Base-by-base conservation (phyloP, 2,797 vertebrate genomes). In the Smutsia gigantea region DNA sequence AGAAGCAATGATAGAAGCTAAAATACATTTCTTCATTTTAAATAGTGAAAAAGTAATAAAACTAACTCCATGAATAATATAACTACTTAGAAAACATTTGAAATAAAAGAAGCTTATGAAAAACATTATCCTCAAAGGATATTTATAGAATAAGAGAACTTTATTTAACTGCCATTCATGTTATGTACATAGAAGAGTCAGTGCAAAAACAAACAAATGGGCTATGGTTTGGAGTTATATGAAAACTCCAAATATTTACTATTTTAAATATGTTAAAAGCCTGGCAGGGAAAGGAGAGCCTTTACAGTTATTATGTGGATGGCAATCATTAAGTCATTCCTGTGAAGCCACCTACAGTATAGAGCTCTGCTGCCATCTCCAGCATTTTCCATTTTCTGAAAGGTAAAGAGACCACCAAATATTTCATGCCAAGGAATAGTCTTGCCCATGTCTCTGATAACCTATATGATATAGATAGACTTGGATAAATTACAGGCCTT, bases 201-300 rank as follows among this genome's bases (percentile, higher is more conserved):
- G 39, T 79, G 19, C 91, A 74, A 92, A 96, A 97, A 85, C 90
- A 97, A 97, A 97, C 53, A 93, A 64, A 61, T 46, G 82, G 72
- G 31, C 57, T 96, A 23, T 94, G 68, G 25, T 64, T 90, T 74
- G 42, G 68, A 90, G 93, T 96, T 95, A 78, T 31, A 93, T 92
- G 87, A 96, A 96, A 96, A 91, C 69, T 81, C 72, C 82, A 78
- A 94, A 96, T 95, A 97, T 94, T 98, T 95, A 86, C 90, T 83
- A 55, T 69, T 97, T 95, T 88, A 96, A 96, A 63, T 69, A 82
- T 82, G 51, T 87, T 93, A 69, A 95, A 94, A 93, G 91, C 89
- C 64, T 83, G 83, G 42, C 72, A 89, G 42, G 37, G 25, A 57
- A 87, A 92, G 23, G 25, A 79, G 72, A 91, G 12, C 13, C 86